These are phyloP conservation scores for Lates japonicus DNA, from an alignment of 2,797 vertebrate genomes.

Conservation along the genomic window DNA sequence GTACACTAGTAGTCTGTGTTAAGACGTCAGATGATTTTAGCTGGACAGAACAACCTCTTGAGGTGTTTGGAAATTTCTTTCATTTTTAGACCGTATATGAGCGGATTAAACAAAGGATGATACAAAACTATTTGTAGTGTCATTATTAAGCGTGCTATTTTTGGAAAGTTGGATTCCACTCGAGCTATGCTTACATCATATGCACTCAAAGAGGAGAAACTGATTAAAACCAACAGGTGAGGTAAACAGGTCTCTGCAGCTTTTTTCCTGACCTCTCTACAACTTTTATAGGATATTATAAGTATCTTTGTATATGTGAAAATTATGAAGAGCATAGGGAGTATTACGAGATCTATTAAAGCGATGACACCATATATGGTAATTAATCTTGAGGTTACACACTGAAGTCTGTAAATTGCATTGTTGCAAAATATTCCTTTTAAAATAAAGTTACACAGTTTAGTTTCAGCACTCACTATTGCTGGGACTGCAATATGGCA, in stretches of 20 bases:
- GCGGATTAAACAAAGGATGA: conserved; percentile 3
- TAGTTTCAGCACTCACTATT: no score
- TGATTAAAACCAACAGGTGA: neutral
- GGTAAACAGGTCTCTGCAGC: neutral
- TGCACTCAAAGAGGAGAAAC: no score
- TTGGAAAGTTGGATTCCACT: no score
- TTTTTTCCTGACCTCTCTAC: neutral
- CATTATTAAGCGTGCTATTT: no score
- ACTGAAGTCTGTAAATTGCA: neutral
- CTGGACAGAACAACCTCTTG: neutral
- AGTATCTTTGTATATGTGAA: neutral
- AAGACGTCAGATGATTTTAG: neutral
- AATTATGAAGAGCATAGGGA: neutral
- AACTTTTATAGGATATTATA: neutral
- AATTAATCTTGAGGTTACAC: neutral
- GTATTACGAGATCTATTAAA: neutral
- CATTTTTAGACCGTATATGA: conserved; percentile 52
- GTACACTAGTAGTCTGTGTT: neutral
- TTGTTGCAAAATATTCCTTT: no score
- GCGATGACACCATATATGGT: neutral
- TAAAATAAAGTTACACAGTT: no score
- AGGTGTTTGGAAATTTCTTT: conserved; percentile 43
- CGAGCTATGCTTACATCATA: no score
- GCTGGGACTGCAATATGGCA: no score
- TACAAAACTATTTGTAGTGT: neutral